These are phyloP conservation scores for Ylistrum balloti DNA, from an alignment of 1,140 invertebrate species.

Conservation along the genomic window DNA sequence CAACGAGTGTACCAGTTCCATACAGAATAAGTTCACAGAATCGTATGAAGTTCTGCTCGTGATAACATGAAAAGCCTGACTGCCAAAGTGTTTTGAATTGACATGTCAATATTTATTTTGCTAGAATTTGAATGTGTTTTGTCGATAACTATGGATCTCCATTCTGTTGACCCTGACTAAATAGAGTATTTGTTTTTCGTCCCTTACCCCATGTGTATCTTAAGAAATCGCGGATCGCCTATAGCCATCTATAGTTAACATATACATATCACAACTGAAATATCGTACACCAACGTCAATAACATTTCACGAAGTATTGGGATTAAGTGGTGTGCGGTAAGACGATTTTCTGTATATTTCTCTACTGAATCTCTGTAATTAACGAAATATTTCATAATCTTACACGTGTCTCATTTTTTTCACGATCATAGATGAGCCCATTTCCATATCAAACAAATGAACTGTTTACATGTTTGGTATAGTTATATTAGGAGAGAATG, in stretches of 20 bases:
- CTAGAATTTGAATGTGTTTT: neutral
- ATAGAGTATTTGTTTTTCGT: neutral
- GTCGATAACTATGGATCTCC: neutral
- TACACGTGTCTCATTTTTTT: no score
- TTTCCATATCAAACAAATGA: no score
- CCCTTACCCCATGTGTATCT: neutral
- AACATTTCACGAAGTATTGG: no score
- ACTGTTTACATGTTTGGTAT: no score
- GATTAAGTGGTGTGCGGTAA: no score
- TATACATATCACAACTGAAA: neutral
- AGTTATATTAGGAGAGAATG: neutral
- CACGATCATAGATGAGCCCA: no score
- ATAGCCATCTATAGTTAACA: neutral
- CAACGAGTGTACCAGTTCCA: no score
- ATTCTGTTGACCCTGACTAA: constrained; percentile 19
- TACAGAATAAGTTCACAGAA: neutral
- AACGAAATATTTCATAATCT: no score
- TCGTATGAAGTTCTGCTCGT: neutral
- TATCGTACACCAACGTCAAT: no score
- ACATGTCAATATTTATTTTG: constrained; percentile 9
- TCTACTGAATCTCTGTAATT: no score
- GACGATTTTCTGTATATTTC: no score
- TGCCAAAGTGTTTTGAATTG: constrained; percentile 21
- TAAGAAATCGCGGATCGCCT: neutral
- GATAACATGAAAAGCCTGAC: constrained; percentile 1